Evolutionary conservation across 2,113 vertebrate genomes (phyloP).

Genomic region (Taxidea taxus): DNA sequence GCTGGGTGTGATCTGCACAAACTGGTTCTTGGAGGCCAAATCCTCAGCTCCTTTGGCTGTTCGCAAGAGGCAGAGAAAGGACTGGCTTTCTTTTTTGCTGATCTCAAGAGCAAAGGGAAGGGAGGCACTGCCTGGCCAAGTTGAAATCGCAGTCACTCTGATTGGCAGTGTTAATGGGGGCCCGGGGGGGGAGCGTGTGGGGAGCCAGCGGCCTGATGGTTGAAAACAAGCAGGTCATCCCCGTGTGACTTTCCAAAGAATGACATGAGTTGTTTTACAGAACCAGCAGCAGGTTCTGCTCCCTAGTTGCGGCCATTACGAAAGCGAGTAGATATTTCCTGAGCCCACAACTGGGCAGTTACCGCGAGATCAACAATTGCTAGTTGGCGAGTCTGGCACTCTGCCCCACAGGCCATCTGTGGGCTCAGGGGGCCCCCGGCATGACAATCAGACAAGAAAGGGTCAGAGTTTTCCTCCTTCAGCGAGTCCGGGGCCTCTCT

Average conservation of each 20-base stretch:
- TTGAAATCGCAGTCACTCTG: neutral
- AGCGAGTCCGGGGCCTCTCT: too few species aligned
- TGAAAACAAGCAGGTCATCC: neutral
- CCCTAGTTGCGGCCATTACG: neutral
- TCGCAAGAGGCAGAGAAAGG: neutral
- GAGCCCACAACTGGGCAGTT: neutral
- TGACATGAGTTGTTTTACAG: neutral
- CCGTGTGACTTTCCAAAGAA: neutral
- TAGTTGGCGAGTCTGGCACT: neutral
- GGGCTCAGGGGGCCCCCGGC: neutral
- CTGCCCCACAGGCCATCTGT: neutral
- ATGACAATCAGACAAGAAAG: too few species aligned
- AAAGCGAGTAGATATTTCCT: neutral
- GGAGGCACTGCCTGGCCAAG: neutral
- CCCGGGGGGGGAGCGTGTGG: too few species aligned
- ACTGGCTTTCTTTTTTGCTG: neutral
- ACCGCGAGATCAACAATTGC: neutral
- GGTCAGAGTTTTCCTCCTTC: neutral
- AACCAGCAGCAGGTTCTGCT: neutral
- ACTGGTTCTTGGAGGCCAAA: constrained; percentile 30
- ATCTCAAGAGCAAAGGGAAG: neutral
- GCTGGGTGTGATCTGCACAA: constrained; percentile 21
- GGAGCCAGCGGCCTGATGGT: neutral
- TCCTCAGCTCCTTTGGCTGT: neutral
- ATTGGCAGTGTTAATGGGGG: fast-evolving